Evolutionary conservation across 2,888 invertebrate species (phyloP).

Genomic region (Dorcus hopei): DNA sequence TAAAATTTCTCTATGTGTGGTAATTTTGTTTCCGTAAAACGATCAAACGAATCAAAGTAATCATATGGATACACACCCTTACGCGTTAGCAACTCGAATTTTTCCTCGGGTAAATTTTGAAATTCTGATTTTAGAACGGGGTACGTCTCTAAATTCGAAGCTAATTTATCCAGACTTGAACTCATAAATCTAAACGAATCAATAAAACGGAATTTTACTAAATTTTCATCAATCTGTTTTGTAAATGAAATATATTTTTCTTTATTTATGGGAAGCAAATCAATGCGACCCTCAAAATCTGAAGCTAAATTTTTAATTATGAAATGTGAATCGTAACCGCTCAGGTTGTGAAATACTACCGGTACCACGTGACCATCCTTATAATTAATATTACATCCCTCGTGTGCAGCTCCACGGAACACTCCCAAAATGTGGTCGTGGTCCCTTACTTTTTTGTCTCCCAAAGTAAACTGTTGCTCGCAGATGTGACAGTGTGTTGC

Average conservation of each 20-base stretch:
- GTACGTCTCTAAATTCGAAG: no score
- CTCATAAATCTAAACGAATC: no score
- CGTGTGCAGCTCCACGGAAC: conserved; percentile 20
- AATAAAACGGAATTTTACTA: no score
- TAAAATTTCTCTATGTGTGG: conserved; percentile 27
- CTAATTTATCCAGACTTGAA: no score
- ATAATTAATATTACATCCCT: conserved; percentile 20
- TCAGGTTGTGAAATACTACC: conserved; percentile 23
- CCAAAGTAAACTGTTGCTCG: background rate
- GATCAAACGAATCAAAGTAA: conserved; percentile 9
- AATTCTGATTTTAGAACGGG: background rate
- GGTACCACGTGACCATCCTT: conserved; percentile 13
- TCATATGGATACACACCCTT: conserved; percentile 32
- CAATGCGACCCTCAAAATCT: conserved; percentile 7
- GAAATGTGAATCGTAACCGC: conserved; percentile 23
- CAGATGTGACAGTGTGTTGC: conserved; percentile 8
- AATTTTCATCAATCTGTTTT: conserved; percentile 21
- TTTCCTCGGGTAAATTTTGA: background rate
- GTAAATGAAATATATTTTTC: conserved; percentile 29
- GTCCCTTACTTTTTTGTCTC: conserved; percentile 13
- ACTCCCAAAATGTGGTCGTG: conserved; percentile 19
- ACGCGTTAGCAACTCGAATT: conserved; percentile 9
- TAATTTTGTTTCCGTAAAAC: conserved; percentile 22
- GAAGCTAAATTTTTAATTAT: conserved; percentile 15
- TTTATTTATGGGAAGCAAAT: conserved; percentile 21